Evolutionary conservation across 2,797 vertebrate species (phyloP).

Genomic region (Chloroceryle inda): DNA sequence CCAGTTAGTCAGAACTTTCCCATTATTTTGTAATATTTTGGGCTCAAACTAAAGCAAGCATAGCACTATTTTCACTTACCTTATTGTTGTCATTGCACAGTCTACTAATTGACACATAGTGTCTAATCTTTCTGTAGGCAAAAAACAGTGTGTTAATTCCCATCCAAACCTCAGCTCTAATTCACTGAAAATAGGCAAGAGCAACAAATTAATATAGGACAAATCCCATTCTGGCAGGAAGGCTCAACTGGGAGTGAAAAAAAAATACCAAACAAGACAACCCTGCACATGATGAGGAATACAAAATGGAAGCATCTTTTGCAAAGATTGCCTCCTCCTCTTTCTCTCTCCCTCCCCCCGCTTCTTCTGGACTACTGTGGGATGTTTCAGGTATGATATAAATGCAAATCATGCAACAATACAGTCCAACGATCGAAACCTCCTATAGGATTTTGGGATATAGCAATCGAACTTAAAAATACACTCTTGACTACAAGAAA

Average conservation of each 20-base stretch:
- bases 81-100: constrained; percentile 95
- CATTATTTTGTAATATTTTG: background rate
- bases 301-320: background rate
- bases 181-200: background rate
- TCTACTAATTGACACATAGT: constrained; percentile 99
- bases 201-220: background rate
- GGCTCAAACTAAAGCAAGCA: background rate
- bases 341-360: background rate
- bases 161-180: background rate
- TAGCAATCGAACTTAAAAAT: background rate
- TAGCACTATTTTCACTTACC: constrained; percentile 81
- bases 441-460: background rate
- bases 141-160: constrained; percentile 71
- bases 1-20: constrained; percentile 44
- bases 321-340: background rate
- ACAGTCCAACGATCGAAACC: background rate
- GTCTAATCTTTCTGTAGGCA: constrained; percentile 95
- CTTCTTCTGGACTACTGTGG: background rate
- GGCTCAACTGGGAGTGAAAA: background rate
- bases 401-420: background rate
- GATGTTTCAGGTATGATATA: background rate
- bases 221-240: background rate
- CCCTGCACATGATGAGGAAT: background rate
- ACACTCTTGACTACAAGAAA: background rate
- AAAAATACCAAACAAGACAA: background rate